Base-by-base conservation (phyloP, 2,888 invertebrate genomes). In the Pemphredon lugubris region DNA sequence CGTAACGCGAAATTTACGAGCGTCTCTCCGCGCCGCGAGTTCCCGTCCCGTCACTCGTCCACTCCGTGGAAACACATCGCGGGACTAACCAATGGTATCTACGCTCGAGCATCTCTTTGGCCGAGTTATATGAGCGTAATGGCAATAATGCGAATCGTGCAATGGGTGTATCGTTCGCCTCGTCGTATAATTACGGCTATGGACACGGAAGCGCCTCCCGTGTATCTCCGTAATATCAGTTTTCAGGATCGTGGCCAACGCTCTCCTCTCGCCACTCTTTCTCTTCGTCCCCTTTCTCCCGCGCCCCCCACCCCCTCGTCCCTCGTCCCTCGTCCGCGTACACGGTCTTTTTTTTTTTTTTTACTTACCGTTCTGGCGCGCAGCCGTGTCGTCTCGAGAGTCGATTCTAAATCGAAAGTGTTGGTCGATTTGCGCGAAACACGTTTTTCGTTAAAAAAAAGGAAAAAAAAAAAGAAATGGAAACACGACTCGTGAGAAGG, bases 181-280 rank as follows among this genome's bases (percentile, higher is more conserved):
- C 53, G 54, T 53, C 67, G 57, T 69, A 70, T 80, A 80, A 80
- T 80, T 78, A 76, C 80, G 78, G 64, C 53, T 67, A 67, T 76
- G 71, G 73, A 77, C 75, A 78, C 78, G 80, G 80, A 78, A 80
- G 80, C 77, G 63, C 51, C 75, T 71, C 70, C 21, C 39, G 63
- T 64, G 72, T 79, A 73, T 77, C 73, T 53, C 60, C 50, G 71
- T 68, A 63, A 77, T 80, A 80, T 80, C 80, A 53, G 73, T 75
- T 80, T 80, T 75, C 77, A 69, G 67, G 69, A 79, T 79, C 81
- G 65, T 77, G 53, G 63, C 63, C 61, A 69, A 60, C 66, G 48
- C 39, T 60, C 58, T 47, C 59, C 16, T 45, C 37, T 34, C 18
- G 37, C 34, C 54, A 44, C 55, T 37, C 13, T 9, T 5, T 21